phyloP scores from a whole-genome alignment of 2,888 invertebrate genomes.

The Mystacides longicornis region DNA sequence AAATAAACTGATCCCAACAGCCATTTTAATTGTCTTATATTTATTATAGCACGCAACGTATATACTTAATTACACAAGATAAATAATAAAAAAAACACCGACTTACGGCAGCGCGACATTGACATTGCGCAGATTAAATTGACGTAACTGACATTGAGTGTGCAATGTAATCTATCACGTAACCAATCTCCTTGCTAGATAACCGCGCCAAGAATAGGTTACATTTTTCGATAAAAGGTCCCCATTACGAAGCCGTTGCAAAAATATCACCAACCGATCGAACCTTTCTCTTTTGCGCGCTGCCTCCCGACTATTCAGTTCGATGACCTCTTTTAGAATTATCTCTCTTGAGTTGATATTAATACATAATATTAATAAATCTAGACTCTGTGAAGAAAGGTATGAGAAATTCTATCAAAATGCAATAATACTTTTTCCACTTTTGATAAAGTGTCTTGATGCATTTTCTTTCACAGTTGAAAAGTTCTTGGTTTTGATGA shows the following conservation, averaged over 20 bases:
- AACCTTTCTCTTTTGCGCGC: background rate
- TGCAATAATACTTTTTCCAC: background rate
- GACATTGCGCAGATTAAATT: constrained; percentile 16
- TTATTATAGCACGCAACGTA: too few species aligned
- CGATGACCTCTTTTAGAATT: constrained; percentile 6
- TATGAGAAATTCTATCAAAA: background rate
- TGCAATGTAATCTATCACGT: background rate
- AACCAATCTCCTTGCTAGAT: background rate
- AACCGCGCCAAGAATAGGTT: background rate
- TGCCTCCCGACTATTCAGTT: background rate
- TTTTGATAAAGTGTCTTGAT: background rate
- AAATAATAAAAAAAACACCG: background rate
- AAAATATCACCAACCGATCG: background rate
- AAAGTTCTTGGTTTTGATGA: constrained; percentile 2
- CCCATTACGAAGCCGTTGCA: background rate
- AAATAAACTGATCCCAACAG: too few species aligned
- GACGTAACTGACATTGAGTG: constrained; percentile 14
- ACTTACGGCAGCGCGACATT: constrained; percentile 19
- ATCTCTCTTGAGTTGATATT: background rate
- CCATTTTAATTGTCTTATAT: too few species aligned
- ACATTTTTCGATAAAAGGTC: background rate
- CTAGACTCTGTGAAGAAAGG: background rate
- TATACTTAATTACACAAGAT: too few species aligned
- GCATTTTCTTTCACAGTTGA: constrained; percentile 1
- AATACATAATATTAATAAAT: constrained; percentile 1